Evolutionary conservation across 2,888 invertebrate genomes (phyloP), one percentile per base, ranked within the genome.

Genomic region (Thera obeliscata): DNA sequence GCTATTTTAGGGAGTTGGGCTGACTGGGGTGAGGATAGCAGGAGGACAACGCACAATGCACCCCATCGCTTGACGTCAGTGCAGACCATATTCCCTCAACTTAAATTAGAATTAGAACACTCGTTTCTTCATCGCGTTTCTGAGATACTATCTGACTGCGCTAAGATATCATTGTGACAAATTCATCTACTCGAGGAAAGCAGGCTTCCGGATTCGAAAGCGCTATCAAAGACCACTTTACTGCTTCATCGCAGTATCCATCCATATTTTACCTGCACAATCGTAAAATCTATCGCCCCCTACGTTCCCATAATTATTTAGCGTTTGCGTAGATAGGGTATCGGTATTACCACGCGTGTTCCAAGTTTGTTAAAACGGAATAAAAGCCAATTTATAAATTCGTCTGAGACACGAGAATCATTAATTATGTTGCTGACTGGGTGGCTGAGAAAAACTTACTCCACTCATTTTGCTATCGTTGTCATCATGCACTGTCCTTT

Each of bases 391-490:
- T 92, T 92, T 93, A 91, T 91, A 92, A 93, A 93, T 93, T 90
- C 91, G 91, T 93, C 90, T 87, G 86, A 88, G 83, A 91, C 91
- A 90, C 91, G 90, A 89, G 85, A 86, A 83, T 88, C 93, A 93
- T 93, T 93, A 93, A 93, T 93, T 93, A 93, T 93, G 93, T 93
- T 93, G 93, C 93, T 91, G 92, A 89, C 89, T 93, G 93, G 93
- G 93, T 93, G 93, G 93, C 91, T 93, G 89, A 90, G 93, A 93
- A 92, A 93, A 92, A 89, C 90, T 91, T 90, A 91, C 92, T 93
- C 89, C 90, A 91, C 93, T 93, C 93, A 93, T 93, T 93, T 86
- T 84, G 87, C 87, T 93, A 93, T 93, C 93, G 83, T 85, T 88
- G 81, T 88, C 84, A 93, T 93, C 93, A 81, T 83, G 72, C 77